Evolutionary conservation across 2,113 vertebrate genomes (phyloP).

Genomic region (Scortum barcoo): DNA sequence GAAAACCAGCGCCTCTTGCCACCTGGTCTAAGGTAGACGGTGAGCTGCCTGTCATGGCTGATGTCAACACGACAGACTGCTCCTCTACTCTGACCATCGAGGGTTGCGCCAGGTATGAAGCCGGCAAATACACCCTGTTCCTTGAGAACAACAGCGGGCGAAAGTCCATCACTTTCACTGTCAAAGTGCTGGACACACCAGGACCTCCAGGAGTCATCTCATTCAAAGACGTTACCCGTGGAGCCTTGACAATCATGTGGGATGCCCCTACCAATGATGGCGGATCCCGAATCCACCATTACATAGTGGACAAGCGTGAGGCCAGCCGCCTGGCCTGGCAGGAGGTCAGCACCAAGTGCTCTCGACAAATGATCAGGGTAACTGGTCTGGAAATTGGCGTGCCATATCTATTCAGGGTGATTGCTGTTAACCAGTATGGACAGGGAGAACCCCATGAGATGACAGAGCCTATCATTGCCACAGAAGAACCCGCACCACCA

Average conservation of each 20-base stretch:
- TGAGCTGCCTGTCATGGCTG: constrained; percentile 91
- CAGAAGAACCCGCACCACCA: constrained; percentile 96
- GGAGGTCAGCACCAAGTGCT: constrained; percentile 90
- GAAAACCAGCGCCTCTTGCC: constrained; percentile 93
- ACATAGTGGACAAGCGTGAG: constrained; percentile 94
- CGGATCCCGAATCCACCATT: constrained; percentile 93
- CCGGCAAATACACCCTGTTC: constrained; percentile 95
- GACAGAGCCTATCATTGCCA: constrained; percentile 94
- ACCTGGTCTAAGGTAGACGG: constrained; percentile 92
- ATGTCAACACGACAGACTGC: constrained; percentile 93
- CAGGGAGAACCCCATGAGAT: constrained; percentile 93
- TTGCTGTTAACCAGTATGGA: constrained; percentile 95
- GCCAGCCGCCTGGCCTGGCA: constrained; percentile 97
- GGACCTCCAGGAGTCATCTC: constrained; percentile 93
- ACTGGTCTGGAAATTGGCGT: constrained; percentile 89
- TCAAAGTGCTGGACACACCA: constrained; percentile 96
- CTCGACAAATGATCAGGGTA: constrained; percentile 92
- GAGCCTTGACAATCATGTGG: constrained; percentile 95
- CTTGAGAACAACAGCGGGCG: constrained; percentile 97
- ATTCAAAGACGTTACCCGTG: constrained; percentile 95
- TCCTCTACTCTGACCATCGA: constrained; percentile 94
- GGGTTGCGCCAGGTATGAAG: constrained; percentile 93
- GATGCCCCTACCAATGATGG: constrained; percentile 94
- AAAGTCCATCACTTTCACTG: constrained; percentile 94
- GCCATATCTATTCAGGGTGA: constrained; percentile 93